A percentile compares a stretch with the other conserved stretches of the same genome.
phyloP scores from a whole-genome alignment of 2,113 vertebrate species.

The Colaptes auratus region DNA sequence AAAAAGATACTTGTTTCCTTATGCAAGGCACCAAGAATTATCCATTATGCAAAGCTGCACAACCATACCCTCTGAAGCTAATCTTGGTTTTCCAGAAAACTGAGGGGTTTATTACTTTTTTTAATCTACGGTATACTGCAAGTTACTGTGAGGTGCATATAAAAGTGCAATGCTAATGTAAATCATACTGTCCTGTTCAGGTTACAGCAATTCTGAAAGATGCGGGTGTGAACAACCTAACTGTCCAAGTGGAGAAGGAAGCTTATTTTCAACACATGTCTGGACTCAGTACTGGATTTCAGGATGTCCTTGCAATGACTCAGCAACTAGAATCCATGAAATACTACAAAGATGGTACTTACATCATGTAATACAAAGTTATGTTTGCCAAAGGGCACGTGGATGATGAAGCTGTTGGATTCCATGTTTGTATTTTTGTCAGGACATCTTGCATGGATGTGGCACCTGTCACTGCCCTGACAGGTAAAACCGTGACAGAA shows the following conservation, averaged over 20 bases:
- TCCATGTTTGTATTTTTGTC: slow-evolving; percentile 37
- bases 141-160: background rate
- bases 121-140: background rate
- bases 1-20: background rate
- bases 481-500: too few relatives aligned
- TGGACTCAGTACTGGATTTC: slow-evolving; percentile 93
- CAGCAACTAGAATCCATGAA: slow-evolving; percentile 95
- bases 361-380: slow-evolving; percentile 86
- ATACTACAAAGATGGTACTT: slow-evolving; percentile 92
- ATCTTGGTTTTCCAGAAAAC: background rate
- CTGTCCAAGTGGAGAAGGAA: slow-evolving; percentile 98
- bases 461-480: too few relatives aligned
- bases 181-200: slow-evolving; percentile 57
- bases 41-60: background rate
- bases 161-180: background rate
- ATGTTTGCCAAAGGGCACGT: background rate
- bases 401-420: background rate
- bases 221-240: slow-evolving; percentile 93
- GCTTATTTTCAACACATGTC: slow-evolving; percentile 99
- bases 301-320: slow-evolving; percentile 94
- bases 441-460: slow-evolving; percentile 45
- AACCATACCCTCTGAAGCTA: background rate
- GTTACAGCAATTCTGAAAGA: slow-evolving; percentile 94
- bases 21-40: background rate
- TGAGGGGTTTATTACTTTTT: background rate